These are phyloP conservation scores for Balaeniceps rex DNA, from an alignment of 2,113 vertebrate genomes.

Conservation along the genomic window DNA sequence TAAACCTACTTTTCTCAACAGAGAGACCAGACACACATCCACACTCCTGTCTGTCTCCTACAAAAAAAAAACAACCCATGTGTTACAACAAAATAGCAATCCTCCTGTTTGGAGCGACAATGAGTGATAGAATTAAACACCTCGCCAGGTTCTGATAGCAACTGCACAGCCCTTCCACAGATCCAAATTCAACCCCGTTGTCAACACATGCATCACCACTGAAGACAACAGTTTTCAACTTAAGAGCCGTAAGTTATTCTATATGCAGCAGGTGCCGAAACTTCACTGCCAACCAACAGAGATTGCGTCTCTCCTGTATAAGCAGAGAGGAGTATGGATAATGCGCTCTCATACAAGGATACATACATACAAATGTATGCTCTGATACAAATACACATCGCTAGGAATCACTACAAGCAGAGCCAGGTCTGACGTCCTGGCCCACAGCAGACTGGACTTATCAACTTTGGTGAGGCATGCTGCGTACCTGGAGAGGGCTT, in stretches of 20 bases:
- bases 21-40: not conserved
- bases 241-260: not conserved
- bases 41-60: not conserved
- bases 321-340: not conserved
- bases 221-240: not conserved
- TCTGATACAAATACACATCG: not conserved
- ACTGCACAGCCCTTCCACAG: not conserved
- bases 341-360: rapidly evolving
- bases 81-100: not conserved
- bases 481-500: constrained; percentile 86
- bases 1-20: not conserved
- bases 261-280: not conserved
- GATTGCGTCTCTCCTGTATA: not conserved
- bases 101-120: not conserved
- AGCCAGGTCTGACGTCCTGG: not conserved
- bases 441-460: not conserved
- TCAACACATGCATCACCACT: not conserved
- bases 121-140: not conserved
- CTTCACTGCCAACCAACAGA: not conserved
- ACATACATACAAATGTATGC: too few species aligned
- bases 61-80: not conserved
- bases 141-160: not conserved
- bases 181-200: not conserved
- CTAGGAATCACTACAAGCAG: not conserved
- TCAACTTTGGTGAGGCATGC: not conserved